Evolutionary conservation across 2,888 invertebrate species (phyloP).

Genomic region (Gymnoscelis rufifasciata): DNA sequence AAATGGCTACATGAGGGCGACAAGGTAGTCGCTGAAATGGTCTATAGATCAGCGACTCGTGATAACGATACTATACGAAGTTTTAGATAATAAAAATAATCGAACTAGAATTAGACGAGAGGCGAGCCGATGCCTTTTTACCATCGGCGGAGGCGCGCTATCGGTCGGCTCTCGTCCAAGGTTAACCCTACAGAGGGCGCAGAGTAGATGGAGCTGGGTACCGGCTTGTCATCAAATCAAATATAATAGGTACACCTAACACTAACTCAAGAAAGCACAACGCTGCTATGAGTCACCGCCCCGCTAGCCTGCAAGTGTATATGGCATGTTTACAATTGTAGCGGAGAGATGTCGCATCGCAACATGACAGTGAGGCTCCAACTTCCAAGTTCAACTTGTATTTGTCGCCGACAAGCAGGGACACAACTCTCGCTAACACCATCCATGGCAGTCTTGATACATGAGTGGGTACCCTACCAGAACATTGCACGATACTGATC

Average conservation of each 20-base stretch:
- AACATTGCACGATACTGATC: slow-evolving; percentile 16
- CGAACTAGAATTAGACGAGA: slow-evolving; percentile 39
- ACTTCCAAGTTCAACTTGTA: slow-evolving; percentile 6
- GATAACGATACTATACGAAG: slow-evolving; percentile 46
- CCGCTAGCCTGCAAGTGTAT: slow-evolving; percentile 6
- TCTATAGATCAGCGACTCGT: slow-evolving; percentile 40
- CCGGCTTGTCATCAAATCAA: slow-evolving; percentile 9
- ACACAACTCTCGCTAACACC: slow-evolving; percentile 12
- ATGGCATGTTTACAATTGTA: slow-evolving; percentile 18
- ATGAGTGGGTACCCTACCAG: slow-evolving; percentile 23
- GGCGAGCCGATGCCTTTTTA: slow-evolving; percentile 7
- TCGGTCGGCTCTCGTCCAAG: slow-evolving; percentile 14
- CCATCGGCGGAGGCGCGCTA: slow-evolving; percentile 2
- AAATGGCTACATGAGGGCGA: slow-evolving; percentile 37
- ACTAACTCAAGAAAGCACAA: neutral
- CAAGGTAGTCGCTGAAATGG: slow-evolving; percentile 29
- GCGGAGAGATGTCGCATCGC: slow-evolving; percentile 10
- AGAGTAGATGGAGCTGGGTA: slow-evolving; percentile 8
- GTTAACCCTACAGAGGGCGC: slow-evolving; percentile 17
- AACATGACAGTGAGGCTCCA: slow-evolving; percentile 2
- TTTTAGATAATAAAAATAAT: slow-evolving; percentile 74
- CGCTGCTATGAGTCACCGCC: slow-evolving; percentile 9
- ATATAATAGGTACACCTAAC: neutral
- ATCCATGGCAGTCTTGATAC: slow-evolving; percentile 24
- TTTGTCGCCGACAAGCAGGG: slow-evolving; percentile 8